These are phyloP conservation scores for Daubentonia madagascariensis DNA, from an alignment of 2,113 vertebrate genomes.

Conservation along the genomic window DNA sequence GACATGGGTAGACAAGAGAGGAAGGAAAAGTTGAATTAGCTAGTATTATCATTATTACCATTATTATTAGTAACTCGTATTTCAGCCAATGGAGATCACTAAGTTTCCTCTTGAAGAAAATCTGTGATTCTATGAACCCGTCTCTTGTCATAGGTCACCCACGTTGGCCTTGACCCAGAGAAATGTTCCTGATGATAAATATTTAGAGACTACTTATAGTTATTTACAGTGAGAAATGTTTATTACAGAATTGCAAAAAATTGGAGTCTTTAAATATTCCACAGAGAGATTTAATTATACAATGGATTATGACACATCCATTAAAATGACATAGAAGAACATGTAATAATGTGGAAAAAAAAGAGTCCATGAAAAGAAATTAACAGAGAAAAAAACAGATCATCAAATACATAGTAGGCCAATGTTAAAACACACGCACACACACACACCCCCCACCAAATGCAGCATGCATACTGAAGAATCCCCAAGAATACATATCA, in stretches of 20 bases:
- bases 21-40: background rate
- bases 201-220: background rate
- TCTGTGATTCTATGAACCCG: background rate
- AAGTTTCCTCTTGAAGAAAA: background rate
- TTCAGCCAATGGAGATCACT: background rate
- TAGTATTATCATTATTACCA: background rate
- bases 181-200: background rate
- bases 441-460: background rate
- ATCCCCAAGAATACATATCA: background rate
- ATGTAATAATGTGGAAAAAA: background rate
- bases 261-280: background rate
- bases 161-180: background rate
- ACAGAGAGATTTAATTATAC: background rate
- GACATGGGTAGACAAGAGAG: background rate
- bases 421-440: background rate
- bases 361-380: background rate
- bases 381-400: background rate
- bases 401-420: background rate
- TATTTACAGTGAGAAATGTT: background rate
- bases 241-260: background rate
- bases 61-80: background rate
- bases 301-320: background rate
- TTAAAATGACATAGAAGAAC: background rate
- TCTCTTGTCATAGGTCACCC: background rate
- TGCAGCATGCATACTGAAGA: background rate